Conservation (phyloP, 2,797 vertebrate species). For the Pipistrellus nathusii region DNA sequence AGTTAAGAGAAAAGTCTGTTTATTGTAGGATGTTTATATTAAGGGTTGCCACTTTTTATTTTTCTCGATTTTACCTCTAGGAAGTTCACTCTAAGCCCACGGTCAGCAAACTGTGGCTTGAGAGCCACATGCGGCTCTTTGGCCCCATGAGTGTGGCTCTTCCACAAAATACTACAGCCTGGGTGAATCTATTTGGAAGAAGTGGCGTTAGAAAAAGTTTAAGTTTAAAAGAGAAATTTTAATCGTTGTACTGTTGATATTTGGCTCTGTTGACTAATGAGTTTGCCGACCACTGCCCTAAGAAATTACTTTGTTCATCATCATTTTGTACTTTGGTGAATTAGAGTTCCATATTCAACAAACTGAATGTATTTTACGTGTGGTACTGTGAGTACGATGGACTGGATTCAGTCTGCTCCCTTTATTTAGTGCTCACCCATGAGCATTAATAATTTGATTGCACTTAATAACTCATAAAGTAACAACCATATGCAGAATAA, state of each 20-base stretch:
- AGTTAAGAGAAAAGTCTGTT: conserved; percentile 19
- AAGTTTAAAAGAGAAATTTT: too few species aligned
- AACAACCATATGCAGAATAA: not conserved
- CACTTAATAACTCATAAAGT: not conserved
- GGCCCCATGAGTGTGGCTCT: too few species aligned
- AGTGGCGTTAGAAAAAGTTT: too few species aligned
- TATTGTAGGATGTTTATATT: conserved; percentile 10
- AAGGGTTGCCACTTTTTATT: not conserved
- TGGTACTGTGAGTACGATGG: not conserved
- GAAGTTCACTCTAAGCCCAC: not conserved
- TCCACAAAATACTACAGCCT: too few species aligned
- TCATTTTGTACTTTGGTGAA: conserved; percentile 26
- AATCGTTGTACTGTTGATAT: too few species aligned
- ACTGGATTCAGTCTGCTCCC: conserved; percentile 20
- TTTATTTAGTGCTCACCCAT: conserved; percentile 43
- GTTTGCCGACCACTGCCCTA: not conserved
- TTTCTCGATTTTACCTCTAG: conserved; percentile 21
- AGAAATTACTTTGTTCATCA: not conserved
- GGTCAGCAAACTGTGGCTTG: too few species aligned
- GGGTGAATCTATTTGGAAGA: too few species aligned
- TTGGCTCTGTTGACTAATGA: too few species aligned
- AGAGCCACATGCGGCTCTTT: too few species aligned
- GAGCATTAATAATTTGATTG: conserved; percentile 30
- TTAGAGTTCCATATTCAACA: not conserved
- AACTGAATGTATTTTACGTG: not conserved